Base-by-base conservation (phyloP, 2,888 invertebrate genomes). In the Gryllus longicercus region DNA sequence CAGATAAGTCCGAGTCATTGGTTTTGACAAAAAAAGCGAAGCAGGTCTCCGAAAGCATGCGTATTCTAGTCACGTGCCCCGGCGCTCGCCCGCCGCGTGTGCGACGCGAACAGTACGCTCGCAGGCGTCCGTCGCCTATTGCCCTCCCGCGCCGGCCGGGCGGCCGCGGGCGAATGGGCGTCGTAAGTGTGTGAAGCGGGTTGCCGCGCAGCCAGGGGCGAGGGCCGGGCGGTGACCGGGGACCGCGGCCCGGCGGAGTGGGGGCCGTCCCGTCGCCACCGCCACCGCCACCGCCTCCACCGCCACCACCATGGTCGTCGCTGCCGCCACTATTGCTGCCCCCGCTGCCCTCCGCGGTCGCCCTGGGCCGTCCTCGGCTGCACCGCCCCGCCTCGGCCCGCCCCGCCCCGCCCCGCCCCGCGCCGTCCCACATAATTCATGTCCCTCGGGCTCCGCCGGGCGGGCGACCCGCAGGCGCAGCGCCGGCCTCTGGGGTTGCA, bases 151-250 rank as follows among this genome's bases (percentile, higher is more conserved):
- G 14, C 63, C 63, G 63, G 14, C 14, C 63, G 63, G 63, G 16
- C n/a, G 63, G 63, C n/a, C 63, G 16, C 63, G 63, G 63, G 14
- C 63, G 63, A 63, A 63, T 63, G 63, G 63, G 63, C 63, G 63
- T 8, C 63, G 63, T 63, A 63, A 63, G 63, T 63, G 63, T 63
- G 63, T 63, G 14, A 14, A n/a, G 63, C 63, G 63, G 63, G 63
- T 63, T 63, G 63, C 63, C 63, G 14, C 11, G 16, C 63, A n/a
- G 63, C n/a, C n/a, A n/a, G 63, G 63, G 63, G 63, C 63, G 63
- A 63, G 63, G 63, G 63, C n/a, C 63, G 63, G 63, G n/a, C 63
- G 63, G 63, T 63, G 63, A 63, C 63, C 63, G 63, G 14, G 63
- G 16, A 63, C 63, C 38, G 38, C 38, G 5, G 63, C 8, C 63